Evolutionary conservation across 2,797 vertebrate species (phyloP), one percentile per base, ranked within the genome.

Genomic region (Myiothlypis coronata): DNA sequence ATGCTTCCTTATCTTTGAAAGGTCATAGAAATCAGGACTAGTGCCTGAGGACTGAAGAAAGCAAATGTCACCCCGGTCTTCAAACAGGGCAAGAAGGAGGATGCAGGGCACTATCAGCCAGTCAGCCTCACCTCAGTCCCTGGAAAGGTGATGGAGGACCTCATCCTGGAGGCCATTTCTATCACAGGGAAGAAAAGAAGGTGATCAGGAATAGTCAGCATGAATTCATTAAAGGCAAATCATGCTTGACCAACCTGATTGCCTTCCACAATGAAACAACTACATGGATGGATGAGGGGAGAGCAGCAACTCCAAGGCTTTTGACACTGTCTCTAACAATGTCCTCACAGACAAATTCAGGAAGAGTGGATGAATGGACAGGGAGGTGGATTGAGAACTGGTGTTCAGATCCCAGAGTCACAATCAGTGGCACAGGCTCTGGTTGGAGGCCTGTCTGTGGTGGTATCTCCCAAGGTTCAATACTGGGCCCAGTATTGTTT

Each of bases 371-470:
- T 21, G n/a, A 32, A 52, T 27, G 27, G 17, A 52, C 22, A 27
- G 17, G 18, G 13, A 70, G 26, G 8, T 44, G 47, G 6, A 28
- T 12, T 63, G 41, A 39, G 41, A 63, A 39, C 41, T 47, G 41
- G 16, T 12, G 27, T n/a, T n/a, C 27, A 53, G 11, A 70, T 32
- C 39, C 23, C 23, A 63, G 12, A 44, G 18, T 18, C 12, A 12
- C 6, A 26, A 37, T 32, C 28, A 37, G 28, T 15, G 39, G 18
- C 39, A 53, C 9, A 46, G 19, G 23, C 2, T 35, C 18, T 2
- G 3, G 5, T 0, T 52, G 46, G 22, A 70, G n/a, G 21, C 18
- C 56, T 46, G 9, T 53, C 1, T 0, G 0, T 37, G 0, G 11
- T 53, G 27, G 9, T 53, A 23, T 1, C 14, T 2, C 22, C 12